These are phyloP conservation scores for Eptesicus fuscus DNA, from an alignment of 2,113 vertebrate genomes.

Conservation along the genomic window DNA sequence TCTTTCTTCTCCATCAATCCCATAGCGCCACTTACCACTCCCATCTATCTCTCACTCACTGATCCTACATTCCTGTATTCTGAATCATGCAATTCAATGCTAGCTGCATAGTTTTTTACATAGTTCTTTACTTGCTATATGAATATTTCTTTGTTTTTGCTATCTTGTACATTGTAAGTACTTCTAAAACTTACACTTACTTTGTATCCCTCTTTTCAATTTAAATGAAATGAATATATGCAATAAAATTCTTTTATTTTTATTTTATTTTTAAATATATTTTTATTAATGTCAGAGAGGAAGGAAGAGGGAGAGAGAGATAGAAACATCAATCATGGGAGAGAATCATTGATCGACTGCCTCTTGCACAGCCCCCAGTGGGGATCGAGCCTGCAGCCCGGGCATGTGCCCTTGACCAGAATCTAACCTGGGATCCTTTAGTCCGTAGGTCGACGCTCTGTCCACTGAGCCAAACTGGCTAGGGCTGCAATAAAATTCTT, in stretches of 20 bases:
- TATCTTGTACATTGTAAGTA: neutral
- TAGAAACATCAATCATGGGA: too few species aligned
- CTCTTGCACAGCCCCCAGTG: too few species aligned
- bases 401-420: too few species aligned
- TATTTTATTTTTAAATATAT: too few species aligned
- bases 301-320: too few species aligned
- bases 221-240: neutral
- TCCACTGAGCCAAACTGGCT: too few species aligned
- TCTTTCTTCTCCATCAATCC: neutral
- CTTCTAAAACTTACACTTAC: neutral
- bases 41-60: neutral
- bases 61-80: neutral
- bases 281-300: too few species aligned
- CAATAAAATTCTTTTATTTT: conserved; percentile 15
- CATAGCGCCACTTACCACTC: neutral
- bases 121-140: neutral
- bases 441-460: too few species aligned
- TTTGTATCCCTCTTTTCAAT: neutral
- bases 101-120: neutral
- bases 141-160: neutral
- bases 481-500: neutral
- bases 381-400: too few species aligned
- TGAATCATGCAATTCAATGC: neutral
- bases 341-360: too few species aligned
- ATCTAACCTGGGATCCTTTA: too few species aligned